Percentiles rank a stretch among this genome's conserved stretches.
Evolutionary conservation across 2,888 invertebrate genomes (phyloP).

Genomic region (Euzetes globulus): DNA sequence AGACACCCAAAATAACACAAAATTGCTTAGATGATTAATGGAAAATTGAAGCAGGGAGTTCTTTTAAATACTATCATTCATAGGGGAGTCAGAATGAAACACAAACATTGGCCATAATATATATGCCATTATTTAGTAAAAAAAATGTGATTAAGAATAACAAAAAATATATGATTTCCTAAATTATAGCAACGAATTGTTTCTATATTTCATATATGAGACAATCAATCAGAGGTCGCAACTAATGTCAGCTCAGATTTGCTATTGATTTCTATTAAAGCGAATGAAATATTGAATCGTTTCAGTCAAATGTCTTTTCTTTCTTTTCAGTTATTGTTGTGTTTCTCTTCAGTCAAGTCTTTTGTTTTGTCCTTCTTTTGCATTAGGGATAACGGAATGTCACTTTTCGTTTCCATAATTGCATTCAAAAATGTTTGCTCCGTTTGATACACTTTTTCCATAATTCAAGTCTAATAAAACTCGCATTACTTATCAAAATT

Average conservation of each 20-base stretch:
- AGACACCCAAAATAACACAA: no score
- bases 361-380: neutral
- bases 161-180: neutral
- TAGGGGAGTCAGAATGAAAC: no score
- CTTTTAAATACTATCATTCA: no score
- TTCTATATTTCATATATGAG: neutral
- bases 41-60: no score
- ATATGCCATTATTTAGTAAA: neutral
- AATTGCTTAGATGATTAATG: no score
- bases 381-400: neutral
- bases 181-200: neutral
- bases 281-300: neutral
- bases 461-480: neutral
- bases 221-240: slow-evolving; percentile 2
- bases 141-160: neutral
- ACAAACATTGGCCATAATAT: neutral
- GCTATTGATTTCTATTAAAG: slow-evolving; percentile 11
- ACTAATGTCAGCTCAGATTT: neutral
- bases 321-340: neutral
- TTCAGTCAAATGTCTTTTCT: slow-evolving; percentile 12
- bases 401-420: neutral
- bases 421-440: neutral
- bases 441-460: neutral
- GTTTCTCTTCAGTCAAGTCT: slow-evolving; percentile 6
- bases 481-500: neutral